Evolutionary conservation across 2,113 vertebrate species (phyloP), one percentile per base, ranked within the genome.

Genomic region (Alligator sinensis): DNA sequence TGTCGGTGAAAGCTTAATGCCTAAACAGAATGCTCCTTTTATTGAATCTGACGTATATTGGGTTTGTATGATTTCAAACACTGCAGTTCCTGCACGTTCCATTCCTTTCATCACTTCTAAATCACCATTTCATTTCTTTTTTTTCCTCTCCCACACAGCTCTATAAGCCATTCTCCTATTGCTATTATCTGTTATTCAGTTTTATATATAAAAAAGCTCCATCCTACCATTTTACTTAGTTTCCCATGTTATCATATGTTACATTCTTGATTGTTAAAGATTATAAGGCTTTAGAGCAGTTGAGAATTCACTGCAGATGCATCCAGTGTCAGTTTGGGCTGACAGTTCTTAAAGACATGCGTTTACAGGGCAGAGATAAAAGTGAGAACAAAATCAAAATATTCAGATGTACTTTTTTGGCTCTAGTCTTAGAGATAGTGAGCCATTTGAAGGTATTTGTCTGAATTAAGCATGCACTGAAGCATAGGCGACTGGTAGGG

Each of bases 391-490:
- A 54, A 66, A 82, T 75, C 47, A 58, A 74, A 91, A 59, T 80
- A 86, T 92, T 93, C 68, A 92, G 38, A 91, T 83, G 85, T 77
- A 72, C 22, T 74, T 84, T 38, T 77, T 28, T 61, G 84, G 74
- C 64, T 74, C 92, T 89, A 19, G 12, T 80, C 83, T 93, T 86
- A 66, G 68, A 22, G 68, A 34, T 70, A 77, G 74, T 92, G 30
- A 86, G 22, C 18, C 61, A 34, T 11, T 25, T 87, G 63, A 58
- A 94, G 90, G 75, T 70, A n/a, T 3, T 30, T 87, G 58, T 11
- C 18, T 95, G 54, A 87, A 70, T 47, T 47, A 47, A 92, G 22
- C 12, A 75, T 9, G 1, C 61, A 8, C 4, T 34, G 11, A 60
- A 8, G 11, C 74, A 68, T 9, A 9, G 47, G 47, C 47, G 9